A percentile compares a stretch with the other conserved stretches of the same genome.
Conservation (phyloP, 2,888 invertebrate genomes). For the Onchidella celtica region DNA sequence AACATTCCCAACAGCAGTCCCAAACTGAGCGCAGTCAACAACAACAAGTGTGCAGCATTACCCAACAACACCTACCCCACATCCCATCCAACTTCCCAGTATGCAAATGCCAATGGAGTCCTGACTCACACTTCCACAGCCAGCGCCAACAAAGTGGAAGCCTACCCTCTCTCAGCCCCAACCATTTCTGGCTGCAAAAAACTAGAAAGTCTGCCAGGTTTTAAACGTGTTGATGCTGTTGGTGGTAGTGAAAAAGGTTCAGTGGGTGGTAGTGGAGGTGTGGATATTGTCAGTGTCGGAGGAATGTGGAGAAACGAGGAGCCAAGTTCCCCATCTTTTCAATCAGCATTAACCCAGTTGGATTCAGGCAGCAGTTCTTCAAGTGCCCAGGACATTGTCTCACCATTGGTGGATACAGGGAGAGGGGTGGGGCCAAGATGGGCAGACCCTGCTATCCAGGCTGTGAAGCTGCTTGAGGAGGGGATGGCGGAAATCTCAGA, state of each 20-base stretch:
- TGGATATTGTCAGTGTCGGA: neutral
- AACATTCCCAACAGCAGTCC: slow-evolving; percentile 34
- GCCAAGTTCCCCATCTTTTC: neutral
- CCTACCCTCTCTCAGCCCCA: slow-evolving; percentile 1
- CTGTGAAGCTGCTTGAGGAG: slow-evolving; percentile 86
- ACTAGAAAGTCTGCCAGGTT: neutral
- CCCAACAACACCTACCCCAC: neutral
- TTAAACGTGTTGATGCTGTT: slow-evolving; percentile 25
- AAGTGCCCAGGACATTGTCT: neutral
- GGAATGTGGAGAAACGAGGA: slow-evolving; percentile 26
- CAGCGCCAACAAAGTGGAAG: slow-evolving; percentile 37
- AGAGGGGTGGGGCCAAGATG: slow-evolving; percentile 65
- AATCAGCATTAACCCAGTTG: slow-evolving; percentile 42
- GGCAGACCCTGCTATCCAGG: slow-evolving; percentile 78
- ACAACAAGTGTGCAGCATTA: slow-evolving; percentile 40
- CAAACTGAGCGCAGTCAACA: slow-evolving; percentile 2
- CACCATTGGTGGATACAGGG: slow-evolving; percentile 6
- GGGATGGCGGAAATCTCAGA: slow-evolving; percentile 63
- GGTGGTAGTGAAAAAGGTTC: slow-evolving; percentile 7
- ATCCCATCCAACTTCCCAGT: slow-evolving; percentile 19
- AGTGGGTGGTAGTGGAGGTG: too few relatives aligned
- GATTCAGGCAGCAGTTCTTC: slow-evolving; percentile 49
- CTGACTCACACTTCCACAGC: slow-evolving; percentile 22
- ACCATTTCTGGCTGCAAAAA: slow-evolving; percentile 1
- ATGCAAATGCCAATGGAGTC: slow-evolving; percentile 45